phyloP scores from a whole-genome alignment of 1,140 invertebrate genomes.

The Subanguina moxae region DNA sequence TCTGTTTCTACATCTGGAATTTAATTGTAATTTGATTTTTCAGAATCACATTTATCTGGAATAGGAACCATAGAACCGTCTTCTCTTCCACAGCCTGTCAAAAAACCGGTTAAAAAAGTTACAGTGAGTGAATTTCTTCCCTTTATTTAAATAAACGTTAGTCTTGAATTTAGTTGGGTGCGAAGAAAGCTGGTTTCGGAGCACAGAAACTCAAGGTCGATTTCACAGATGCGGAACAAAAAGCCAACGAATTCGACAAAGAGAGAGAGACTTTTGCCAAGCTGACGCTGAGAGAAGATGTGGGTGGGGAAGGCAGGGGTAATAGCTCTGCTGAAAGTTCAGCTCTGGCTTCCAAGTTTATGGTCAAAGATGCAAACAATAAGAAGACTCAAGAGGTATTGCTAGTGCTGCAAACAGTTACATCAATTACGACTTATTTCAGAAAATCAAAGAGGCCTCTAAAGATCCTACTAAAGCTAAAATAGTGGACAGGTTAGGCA shows the following conservation, averaged over 20 bases:
- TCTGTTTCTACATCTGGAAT: background rate
- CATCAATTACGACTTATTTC: background rate
- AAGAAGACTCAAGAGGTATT: conserved; percentile 32
- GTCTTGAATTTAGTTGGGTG: conserved; percentile 35
- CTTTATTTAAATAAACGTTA: background rate
- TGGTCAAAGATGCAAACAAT: conserved; percentile 32
- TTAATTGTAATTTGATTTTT: background rate
- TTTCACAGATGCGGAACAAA: conserved; percentile 89
- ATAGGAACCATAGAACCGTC: background rate
- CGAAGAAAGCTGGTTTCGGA: conserved; percentile 82
- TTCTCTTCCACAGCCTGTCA: conserved; percentile 14
- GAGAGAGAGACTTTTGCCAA: conserved; percentile 36
- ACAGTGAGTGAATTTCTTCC: conserved; percentile 24
- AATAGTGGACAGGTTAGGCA: conserved; percentile 85
- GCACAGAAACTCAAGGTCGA: conserved; percentile 86
- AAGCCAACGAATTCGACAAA: conserved; percentile 64
- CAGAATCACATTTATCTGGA: too few species aligned
- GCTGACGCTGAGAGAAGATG: conserved; percentile 11
- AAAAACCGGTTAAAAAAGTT: conserved; percentile 57
- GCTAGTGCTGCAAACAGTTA: background rate
- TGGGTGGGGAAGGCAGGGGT: background rate
- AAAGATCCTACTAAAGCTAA: conserved; percentile 79
- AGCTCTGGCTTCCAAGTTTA: conserved; percentile 42
- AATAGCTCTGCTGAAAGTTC: background rate
- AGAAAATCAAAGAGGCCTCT: conserved; percentile 16